Evolutionary conservation across 1,140 invertebrate genomes (phyloP).

Genomic region (Homarus americanus): DNA sequence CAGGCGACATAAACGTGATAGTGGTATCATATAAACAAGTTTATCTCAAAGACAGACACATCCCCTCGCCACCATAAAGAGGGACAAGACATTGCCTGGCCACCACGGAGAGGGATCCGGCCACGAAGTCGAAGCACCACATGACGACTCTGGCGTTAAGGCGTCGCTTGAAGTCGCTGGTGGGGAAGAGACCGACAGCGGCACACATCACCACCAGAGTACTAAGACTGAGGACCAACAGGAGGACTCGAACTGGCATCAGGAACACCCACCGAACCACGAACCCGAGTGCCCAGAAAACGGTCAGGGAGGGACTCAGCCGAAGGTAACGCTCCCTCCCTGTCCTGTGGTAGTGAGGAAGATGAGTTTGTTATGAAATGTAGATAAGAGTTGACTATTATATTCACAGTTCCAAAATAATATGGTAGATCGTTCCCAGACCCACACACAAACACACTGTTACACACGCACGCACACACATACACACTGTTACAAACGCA

Average conservation of each 20-base stretch:
- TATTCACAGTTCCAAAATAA: too few relatives aligned
- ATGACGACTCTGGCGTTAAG: conserved; percentile 71
- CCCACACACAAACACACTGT: too few relatives aligned
- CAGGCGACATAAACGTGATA: too few relatives aligned
- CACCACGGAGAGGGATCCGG: conserved; percentile 71
- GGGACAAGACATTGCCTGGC: conserved; percentile 53
- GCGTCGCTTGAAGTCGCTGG: conserved; percentile 61
- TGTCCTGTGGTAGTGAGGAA: conserved; percentile 23
- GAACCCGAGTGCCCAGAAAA: conserved; percentile 66
- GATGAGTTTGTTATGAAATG: too few relatives aligned
- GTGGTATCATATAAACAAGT: too few relatives aligned
- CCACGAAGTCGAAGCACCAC: conserved; percentile 74
- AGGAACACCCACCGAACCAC: conserved; percentile 71
- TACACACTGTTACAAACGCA: too few relatives aligned
- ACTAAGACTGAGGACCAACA: conserved; percentile 57
- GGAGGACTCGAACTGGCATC: conserved; percentile 67
- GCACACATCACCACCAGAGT: conserved; percentile 60
- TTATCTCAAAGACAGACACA: too few relatives aligned
- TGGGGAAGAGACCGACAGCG: conserved; percentile 62
- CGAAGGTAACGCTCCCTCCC: conserved; percentile 45
- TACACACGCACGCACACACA: too few relatives aligned
- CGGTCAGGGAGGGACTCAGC: conserved; percentile 61
- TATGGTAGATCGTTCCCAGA: too few relatives aligned
- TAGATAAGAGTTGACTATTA: too few relatives aligned
- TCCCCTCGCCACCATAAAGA: too few relatives aligned